Percentiles rank a stretch among this genome's conserved stretches.
These are phyloP conservation scores for Tor tambroides DNA, from an alignment of 2,113 vertebrate genomes.

Conservation along the genomic window DNA sequence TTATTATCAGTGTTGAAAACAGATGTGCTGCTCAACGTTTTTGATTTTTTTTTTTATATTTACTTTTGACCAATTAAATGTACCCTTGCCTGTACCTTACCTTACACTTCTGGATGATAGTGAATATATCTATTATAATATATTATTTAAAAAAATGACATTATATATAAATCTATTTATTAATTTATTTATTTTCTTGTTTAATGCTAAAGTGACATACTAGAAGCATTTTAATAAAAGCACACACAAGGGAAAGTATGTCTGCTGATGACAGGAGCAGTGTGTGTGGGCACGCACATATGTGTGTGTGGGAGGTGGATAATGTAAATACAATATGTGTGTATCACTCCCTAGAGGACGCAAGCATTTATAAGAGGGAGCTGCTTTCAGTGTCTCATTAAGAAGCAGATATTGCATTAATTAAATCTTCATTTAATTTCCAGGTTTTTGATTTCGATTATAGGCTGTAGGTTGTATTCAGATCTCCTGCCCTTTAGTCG, in stretches of 20 bases:
- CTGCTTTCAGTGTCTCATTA: conserved; percentile 36
- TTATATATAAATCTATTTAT: neutral
- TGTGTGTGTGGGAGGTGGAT: conserved; percentile 24
- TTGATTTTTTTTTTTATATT: neutral
- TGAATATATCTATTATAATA: neutral
- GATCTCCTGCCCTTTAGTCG: conserved; percentile 9
- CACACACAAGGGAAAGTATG: neutral
- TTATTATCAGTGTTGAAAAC: neutral
- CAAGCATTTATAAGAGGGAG: conserved; percentile 4
- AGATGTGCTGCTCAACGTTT: neutral
- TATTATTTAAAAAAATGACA: neutral
- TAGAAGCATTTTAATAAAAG: neutral
- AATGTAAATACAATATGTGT: conserved; percentile 53
- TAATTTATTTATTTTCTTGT: neutral
- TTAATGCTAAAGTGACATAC: neutral
- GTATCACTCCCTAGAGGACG: conserved; percentile 36
- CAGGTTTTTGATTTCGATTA: conserved; percentile 42
- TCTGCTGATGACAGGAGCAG: neutral
- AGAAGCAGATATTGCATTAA: conserved; percentile 32
- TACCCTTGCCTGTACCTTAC: neutral
- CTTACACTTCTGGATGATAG: neutral
- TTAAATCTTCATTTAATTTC: conserved; percentile 35
- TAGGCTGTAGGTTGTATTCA: conserved; percentile 16
- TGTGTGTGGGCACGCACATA: conserved; percentile 8
- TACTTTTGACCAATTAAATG: too few relatives aligned